phyloP scores from a whole-genome alignment of 2,113 vertebrate species.

The Archilochus colubris region DNA sequence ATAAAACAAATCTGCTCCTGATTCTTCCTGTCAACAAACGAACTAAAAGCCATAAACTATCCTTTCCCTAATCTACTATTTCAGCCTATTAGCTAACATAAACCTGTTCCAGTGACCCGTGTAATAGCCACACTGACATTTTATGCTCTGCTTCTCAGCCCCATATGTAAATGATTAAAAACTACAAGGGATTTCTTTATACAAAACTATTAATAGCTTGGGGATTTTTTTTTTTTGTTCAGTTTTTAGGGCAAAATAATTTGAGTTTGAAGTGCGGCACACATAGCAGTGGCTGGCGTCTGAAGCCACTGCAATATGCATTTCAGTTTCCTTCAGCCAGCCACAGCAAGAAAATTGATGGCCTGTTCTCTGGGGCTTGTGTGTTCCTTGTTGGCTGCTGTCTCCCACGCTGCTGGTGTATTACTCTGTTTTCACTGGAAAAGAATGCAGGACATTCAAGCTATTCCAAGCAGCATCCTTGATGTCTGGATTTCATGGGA shows the following conservation, averaged over 20 bases:
- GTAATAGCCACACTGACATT: constrained; percentile 61
- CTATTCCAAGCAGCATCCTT: constrained; percentile 79
- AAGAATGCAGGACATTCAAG: constrained; percentile 79
- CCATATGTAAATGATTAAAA: constrained; percentile 72
- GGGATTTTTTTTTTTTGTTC: not conserved
- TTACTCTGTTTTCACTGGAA: constrained; percentile 69
- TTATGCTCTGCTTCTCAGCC: constrained; percentile 53
- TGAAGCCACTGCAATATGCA: constrained; percentile 25
- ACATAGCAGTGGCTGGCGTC: not conserved
- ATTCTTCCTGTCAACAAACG: constrained; percentile 73
- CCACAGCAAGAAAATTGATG: constrained; percentile 59
- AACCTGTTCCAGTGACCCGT: constrained; percentile 58
- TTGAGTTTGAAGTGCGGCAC: not conserved
- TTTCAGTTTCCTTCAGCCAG: constrained; percentile 49
- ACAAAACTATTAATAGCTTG: constrained; percentile 53
- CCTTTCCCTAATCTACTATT: constrained; percentile 29
- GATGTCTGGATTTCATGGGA: constrained; percentile 78
- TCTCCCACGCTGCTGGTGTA: constrained; percentile 68
- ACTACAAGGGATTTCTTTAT: constrained; percentile 64
- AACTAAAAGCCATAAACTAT: constrained; percentile 68
- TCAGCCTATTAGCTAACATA: constrained; percentile 48
- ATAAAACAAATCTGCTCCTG: constrained; percentile 64
- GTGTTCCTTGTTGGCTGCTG: constrained; percentile 29
- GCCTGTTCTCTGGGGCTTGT: constrained; percentile 6
- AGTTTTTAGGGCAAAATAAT: not conserved